Conservation (phyloP, 2,113 vertebrate species). For the Actenoides lindsayi region DNA sequence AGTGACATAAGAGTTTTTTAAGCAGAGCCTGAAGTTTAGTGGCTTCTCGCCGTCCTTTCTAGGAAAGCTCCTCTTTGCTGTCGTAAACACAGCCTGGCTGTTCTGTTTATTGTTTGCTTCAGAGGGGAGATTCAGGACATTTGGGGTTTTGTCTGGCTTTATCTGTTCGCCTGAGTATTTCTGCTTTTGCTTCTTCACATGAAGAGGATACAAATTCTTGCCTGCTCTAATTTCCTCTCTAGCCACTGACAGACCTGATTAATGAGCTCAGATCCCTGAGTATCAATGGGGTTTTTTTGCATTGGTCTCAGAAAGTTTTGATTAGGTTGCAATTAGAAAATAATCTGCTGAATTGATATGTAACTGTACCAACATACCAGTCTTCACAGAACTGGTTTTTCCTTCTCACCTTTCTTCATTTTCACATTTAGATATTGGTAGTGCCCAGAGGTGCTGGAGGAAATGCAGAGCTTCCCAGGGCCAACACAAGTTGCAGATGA, state of each 20-base stretch:
- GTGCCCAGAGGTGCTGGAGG: not conserved
- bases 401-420: not conserved
- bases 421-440: fast-evolving
- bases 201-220: not conserved
- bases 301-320: not conserved
- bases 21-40: not conserved
- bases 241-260: not conserved
- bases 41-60: not conserved
- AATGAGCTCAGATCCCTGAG: not conserved
- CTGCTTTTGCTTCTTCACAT: not conserved
- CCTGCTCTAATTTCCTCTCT: not conserved
- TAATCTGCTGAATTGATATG: not conserved
- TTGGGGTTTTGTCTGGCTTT: not conserved
- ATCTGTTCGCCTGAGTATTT: not conserved
- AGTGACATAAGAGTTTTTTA: not conserved
- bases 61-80: not conserved
- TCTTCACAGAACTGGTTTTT: not conserved
- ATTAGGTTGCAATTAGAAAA: not conserved
- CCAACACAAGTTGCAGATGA: fast-evolving
- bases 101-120: not conserved
- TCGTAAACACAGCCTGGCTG: not conserved
- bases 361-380: not conserved
- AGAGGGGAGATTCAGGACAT: not conserved
- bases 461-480: not conserved
- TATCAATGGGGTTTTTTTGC: not conserved